phyloP scores from a whole-genome alignment of 2,888 invertebrate species.

The Ochropleura plecta region DNA sequence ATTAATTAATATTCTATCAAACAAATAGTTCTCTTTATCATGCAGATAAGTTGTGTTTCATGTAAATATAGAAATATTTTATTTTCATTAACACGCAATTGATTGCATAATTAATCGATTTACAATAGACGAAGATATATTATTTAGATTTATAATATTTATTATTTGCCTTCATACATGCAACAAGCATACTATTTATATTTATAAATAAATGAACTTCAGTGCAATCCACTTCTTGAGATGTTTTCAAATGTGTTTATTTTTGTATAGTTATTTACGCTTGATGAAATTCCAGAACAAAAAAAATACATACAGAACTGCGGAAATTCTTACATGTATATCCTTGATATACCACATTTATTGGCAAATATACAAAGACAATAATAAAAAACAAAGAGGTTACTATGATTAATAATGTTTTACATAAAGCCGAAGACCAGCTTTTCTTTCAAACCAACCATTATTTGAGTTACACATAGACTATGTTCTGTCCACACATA shows the following conservation, averaged over 20 bases:
- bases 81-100: conserved; percentile 23
- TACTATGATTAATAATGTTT: background rate
- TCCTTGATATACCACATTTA: background rate
- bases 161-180: background rate
- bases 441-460: background rate
- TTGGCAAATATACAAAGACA: background rate
- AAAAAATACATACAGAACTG: background rate
- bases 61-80: conserved; percentile 6
- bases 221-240: conserved; percentile 43
- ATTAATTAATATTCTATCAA: conserved; percentile 16
- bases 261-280: conserved; percentile 39
- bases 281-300: conserved; percentile 7
- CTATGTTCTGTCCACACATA: background rate
- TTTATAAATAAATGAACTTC: conserved; percentile 16
- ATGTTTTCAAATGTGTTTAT: conserved; percentile 28
- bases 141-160: conserved; percentile 2
- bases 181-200: too few species aligned
- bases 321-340: background rate
- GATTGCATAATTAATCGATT: conserved; percentile 21
- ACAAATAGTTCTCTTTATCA: background rate
- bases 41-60: background rate
- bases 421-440: background rate
- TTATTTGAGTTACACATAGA: background rate
- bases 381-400: background rate
- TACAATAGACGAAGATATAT: conserved; percentile 19